These are phyloP conservation scores for Ginglymostoma cirratum DNA, from an alignment of 2,113 vertebrate species.

Conservation along the genomic window DNA sequence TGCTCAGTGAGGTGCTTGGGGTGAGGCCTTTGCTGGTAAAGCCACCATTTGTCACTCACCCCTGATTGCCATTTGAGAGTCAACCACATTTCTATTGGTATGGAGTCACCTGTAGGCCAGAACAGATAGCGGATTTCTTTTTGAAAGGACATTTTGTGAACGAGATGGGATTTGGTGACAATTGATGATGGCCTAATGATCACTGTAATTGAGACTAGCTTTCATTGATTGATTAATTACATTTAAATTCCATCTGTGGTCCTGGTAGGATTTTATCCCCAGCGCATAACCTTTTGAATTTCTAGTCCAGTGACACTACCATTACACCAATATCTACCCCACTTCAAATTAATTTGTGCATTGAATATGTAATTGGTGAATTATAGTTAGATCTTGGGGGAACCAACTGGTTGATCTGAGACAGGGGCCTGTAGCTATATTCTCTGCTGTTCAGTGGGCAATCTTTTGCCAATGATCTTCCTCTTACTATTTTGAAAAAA, in stretches of 20 bases:
- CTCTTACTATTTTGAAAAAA: neutral
- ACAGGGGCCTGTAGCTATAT: neutral
- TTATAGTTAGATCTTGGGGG: neutral
- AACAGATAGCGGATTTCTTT: neutral
- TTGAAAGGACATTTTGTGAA: neutral
- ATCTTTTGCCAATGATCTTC: neutral
- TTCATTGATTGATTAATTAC: too few relatives aligned
- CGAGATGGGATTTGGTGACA: too few relatives aligned
- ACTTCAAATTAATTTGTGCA: neutral
- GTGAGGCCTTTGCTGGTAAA: too few relatives aligned
- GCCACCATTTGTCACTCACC: too few relatives aligned
- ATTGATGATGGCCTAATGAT: too few relatives aligned
- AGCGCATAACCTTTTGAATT: neutral
- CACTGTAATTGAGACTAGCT: too few relatives aligned
- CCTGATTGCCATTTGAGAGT: neutral
- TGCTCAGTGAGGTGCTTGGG: too few relatives aligned
- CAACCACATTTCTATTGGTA: neutral
- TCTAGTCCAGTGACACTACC: neutral
- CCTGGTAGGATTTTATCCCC: neutral
- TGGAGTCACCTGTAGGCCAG: neutral
- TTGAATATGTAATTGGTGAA: neutral
- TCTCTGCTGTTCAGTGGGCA: neutral
- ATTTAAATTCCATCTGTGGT: too few relatives aligned
- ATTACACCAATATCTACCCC: neutral
- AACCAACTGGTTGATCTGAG: neutral